Conservation (phyloP, 2,888 invertebrate genomes). For the Nemoura dubitans region DNA sequence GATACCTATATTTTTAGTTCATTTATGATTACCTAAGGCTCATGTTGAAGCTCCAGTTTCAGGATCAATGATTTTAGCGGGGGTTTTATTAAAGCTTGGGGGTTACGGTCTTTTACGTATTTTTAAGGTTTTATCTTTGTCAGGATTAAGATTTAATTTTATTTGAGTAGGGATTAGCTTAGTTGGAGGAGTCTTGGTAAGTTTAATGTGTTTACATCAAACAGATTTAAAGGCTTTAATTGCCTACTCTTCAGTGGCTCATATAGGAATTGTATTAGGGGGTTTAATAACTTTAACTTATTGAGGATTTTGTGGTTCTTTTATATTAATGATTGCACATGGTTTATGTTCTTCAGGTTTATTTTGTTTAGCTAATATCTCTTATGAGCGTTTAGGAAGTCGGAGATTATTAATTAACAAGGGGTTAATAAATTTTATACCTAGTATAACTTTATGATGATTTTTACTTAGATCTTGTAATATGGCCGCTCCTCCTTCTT, state of each 20-base stretch:
- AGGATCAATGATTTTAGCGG: constrained; percentile 79
- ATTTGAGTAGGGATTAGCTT: constrained; percentile 66
- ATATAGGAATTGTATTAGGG: constrained; percentile 67
- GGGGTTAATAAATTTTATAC: constrained; percentile 69
- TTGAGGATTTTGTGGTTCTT: constrained; percentile 65
- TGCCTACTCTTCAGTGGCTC: constrained; percentile 78
- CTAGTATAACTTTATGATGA: constrained; percentile 63
- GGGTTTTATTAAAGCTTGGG: constrained; percentile 76
- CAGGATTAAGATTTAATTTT: constrained; percentile 64
- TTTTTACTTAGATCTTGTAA: constrained; percentile 72
- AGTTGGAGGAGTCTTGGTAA: constrained; percentile 68
- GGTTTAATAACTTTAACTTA: constrained; percentile 67
- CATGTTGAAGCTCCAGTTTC: constrained; percentile 79
- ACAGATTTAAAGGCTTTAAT: constrained; percentile 76
- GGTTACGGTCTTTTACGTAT: constrained; percentile 74
- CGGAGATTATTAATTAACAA: constrained; percentile 68
- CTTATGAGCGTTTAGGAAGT: constrained; percentile 68
- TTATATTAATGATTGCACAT: constrained; percentile 71
- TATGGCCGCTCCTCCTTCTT: constrained; percentile 73
- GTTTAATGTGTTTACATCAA: constrained; percentile 73
- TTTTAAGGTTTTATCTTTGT: constrained; percentile 62
- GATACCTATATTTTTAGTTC: constrained; percentile 74
- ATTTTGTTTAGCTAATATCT: constrained; percentile 71
- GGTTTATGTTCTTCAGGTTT: constrained; percentile 72
- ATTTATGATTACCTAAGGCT: constrained; percentile 77